Evolutionary conservation across 2,888 invertebrate genomes (phyloP).

Genomic region (Noctua fimbriata): DNA sequence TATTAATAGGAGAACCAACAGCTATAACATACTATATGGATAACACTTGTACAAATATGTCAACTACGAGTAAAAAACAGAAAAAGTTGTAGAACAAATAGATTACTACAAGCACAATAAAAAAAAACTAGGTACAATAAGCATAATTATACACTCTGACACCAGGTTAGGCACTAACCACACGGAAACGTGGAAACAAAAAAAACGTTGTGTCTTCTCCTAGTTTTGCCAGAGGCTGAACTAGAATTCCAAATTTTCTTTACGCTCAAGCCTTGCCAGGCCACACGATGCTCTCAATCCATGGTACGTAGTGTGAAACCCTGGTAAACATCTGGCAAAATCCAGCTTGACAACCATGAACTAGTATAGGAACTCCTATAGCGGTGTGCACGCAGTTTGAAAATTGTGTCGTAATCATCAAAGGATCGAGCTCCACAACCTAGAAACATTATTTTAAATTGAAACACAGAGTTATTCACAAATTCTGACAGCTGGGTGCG

Average conservation of each 20-base stretch:
- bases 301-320: not conserved
- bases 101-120: not conserved
- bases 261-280: not conserved
- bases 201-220: too few relatives aligned
- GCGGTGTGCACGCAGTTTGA: not conserved
- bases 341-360: fast-evolving
- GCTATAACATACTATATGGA: not conserved
- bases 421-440: not conserved
- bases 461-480: not conserved
- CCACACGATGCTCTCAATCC: not conserved
- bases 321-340: not conserved
- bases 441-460: not conserved
- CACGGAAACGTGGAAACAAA: too few relatives aligned
- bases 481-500: not conserved
- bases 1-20: not conserved
- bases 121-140: not conserved
- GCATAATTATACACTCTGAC: too few relatives aligned
- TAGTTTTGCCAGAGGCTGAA: too few relatives aligned
- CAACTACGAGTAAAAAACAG: not conserved
- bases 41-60: not conserved
- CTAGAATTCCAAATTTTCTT: not conserved
- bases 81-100: not conserved
- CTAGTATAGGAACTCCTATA: not conserved
- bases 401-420: not conserved
- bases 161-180: too few relatives aligned